phyloP scores from a whole-genome alignment of 1,140 invertebrate species.

The Monomorium pharaonis region DNA sequence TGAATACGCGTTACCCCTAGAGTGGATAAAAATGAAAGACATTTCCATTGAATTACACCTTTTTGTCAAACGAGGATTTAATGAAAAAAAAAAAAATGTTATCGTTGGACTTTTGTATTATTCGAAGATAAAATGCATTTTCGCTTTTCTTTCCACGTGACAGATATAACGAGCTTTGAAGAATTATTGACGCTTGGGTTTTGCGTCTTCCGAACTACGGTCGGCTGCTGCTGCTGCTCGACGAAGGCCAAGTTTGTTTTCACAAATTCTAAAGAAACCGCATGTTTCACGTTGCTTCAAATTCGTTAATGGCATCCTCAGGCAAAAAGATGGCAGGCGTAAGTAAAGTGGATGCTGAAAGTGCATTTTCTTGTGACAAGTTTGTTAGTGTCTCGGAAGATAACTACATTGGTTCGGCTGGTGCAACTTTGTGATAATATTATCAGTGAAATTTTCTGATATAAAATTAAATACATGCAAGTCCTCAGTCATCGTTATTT shows the following conservation, averaged over 20 bases:
- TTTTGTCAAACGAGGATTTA: slow-evolving; percentile 3
- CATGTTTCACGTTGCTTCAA: slow-evolving; percentile 10
- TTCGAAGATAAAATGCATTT: not conserved
- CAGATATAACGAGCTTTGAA: slow-evolving; percentile 1
- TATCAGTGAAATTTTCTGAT: slow-evolving; percentile 3
- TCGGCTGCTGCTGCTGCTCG: not conserved
- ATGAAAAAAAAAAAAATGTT: not conserved
- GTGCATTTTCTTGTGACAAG: slow-evolving; percentile 52
- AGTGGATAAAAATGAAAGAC: slow-evolving; percentile 18
- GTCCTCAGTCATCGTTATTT: not conserved
- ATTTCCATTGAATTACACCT: not conserved
- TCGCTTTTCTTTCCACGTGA: not conserved
- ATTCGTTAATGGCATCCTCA: slow-evolving; percentile 28
- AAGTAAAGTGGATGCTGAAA: slow-evolving; percentile 40
- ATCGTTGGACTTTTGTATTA: not conserved
- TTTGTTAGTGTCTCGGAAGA: slow-evolving; percentile 12
- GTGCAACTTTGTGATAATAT: slow-evolving; percentile 20
- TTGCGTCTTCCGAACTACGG: not conserved
- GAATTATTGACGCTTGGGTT: slow-evolving; percentile 18
- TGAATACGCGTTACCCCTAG: not conserved
- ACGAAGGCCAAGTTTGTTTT: slow-evolving; percentile 29
- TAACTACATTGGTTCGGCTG: not conserved
- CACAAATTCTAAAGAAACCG: slow-evolving; percentile 21
- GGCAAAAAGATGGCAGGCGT: not conserved
- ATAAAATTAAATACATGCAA: not conserved